Evolutionary conservation across 2,113 vertebrate species (phyloP).

Genomic region (Desmodus rotundus): DNA sequence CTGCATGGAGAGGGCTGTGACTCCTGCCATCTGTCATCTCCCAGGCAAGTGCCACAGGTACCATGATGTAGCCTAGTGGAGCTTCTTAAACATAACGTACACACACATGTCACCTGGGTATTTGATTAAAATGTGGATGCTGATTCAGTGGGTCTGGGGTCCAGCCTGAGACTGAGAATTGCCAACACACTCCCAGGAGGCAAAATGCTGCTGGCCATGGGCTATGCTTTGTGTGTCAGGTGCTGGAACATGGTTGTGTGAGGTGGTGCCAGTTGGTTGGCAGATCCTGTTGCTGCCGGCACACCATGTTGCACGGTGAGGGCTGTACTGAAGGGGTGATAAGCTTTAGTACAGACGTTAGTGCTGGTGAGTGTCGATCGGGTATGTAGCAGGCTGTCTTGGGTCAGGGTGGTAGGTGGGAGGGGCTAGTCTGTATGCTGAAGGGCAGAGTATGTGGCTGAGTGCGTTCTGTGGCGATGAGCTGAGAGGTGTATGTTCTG

Average conservation of each 20-base stretch:
- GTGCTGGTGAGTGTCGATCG: not conserved
- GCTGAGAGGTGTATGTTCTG: not conserved
- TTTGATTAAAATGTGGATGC: not conserved
- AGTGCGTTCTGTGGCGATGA: accelerated
- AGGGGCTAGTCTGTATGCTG: not conserved
- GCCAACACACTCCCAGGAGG: not conserved
- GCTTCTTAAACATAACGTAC: not conserved
- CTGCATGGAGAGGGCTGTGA: not conserved
- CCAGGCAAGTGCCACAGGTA: accelerated
- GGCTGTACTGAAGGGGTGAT: not conserved
- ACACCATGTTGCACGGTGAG: accelerated
- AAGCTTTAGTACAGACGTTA: not conserved
- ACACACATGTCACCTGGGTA: not conserved
- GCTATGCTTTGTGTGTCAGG: not conserved
- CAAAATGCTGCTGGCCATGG: not conserved
- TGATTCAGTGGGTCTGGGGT: not conserved
- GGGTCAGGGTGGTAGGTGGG: not conserved
- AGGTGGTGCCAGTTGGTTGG: not conserved
- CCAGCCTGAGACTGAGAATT: not conserved
- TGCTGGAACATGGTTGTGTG: accelerated
- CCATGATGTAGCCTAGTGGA: not conserved
- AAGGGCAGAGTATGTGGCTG: not conserved
- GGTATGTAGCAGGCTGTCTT: not conserved
- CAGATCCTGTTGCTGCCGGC: not conserved
- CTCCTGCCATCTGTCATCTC: accelerated